Evolutionary conservation across 2,113 vertebrate genomes (phyloP).

Genomic region (Zosterops pallidus): DNA sequence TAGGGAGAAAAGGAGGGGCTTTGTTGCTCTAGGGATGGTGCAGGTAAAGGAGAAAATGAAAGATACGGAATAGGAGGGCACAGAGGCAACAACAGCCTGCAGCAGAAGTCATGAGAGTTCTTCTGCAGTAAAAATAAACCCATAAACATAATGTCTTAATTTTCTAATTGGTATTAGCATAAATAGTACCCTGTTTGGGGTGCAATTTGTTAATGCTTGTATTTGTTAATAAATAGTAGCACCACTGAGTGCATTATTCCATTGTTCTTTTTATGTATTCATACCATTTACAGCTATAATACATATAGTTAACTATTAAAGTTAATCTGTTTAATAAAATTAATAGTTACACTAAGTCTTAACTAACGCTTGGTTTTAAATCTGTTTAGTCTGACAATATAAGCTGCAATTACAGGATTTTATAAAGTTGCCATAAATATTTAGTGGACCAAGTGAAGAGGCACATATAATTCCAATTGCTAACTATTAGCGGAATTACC

Average conservation of each 20-base stretch:
- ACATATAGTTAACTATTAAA: conserved; percentile 17
- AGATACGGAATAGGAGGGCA: neutral
- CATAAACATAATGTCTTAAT: neutral
- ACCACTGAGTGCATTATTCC: neutral
- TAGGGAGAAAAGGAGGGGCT: neutral
- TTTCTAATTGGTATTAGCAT: neutral
- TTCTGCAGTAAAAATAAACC: neutral
- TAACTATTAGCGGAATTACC: conserved; percentile 67
- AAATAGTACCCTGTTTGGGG: neutral
- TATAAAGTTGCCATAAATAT: conserved; percentile 56
- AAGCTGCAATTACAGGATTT: conserved; percentile 37
- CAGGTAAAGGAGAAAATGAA: neutral
- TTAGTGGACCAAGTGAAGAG: conserved; percentile 64
- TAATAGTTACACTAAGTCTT: conserved; percentile 24
- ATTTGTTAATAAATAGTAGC: neutral
- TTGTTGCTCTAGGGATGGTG: neutral
- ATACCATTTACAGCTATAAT: neutral
- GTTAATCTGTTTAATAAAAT: conserved; percentile 47
- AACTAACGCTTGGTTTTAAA: conserved; percentile 30
- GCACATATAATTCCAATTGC: conserved; percentile 50
- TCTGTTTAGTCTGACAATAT: conserved; percentile 43
- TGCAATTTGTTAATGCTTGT: neutral
- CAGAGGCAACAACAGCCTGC: neutral
- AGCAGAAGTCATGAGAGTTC: neutral
- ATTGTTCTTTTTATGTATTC: neutral